Evolutionary conservation across 2,113 vertebrate genomes (phyloP).

Genomic region (Eptesicus fuscus): DNA sequence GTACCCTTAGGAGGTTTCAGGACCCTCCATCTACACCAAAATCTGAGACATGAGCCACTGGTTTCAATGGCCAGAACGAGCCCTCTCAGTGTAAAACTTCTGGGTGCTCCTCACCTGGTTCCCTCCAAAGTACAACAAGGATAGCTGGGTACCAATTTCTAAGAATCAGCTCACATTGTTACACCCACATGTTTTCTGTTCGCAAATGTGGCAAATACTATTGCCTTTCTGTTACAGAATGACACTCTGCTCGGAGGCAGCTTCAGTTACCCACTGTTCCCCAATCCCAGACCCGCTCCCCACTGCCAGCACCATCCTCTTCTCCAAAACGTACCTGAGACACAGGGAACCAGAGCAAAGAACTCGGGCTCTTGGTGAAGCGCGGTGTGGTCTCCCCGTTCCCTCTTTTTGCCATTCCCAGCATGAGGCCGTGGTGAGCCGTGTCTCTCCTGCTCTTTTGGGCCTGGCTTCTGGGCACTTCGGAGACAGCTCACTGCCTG

Average conservation of each 20-base stretch:
- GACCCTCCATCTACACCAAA: neutral
- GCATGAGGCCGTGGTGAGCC: fast-evolving
- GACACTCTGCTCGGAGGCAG: neutral
- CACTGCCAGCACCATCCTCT: neutral
- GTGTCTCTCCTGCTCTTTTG: neutral
- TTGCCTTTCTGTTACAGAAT: neutral
- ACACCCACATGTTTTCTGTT: neutral
- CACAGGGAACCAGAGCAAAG: neutral
- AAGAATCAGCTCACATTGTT: neutral
- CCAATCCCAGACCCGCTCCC: neutral
- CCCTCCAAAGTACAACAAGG: neutral
- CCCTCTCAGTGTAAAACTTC: neutral
- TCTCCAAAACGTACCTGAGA: neutral
- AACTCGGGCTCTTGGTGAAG: neutral
- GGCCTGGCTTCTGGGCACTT: too few relatives aligned
- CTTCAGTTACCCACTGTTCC: neutral
- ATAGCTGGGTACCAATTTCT: neutral
- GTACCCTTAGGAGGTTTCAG: neutral
- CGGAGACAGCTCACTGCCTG: neutral
- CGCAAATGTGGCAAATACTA: neutral
- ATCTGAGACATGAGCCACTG: neutral
- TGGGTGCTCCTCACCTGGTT: neutral
- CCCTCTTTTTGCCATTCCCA: neutral
- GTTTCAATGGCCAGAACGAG: neutral
- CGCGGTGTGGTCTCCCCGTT: neutral